Base-by-base conservation (phyloP, 2,797 vertebrate genomes). In the Champsocephalus esox region DNA sequence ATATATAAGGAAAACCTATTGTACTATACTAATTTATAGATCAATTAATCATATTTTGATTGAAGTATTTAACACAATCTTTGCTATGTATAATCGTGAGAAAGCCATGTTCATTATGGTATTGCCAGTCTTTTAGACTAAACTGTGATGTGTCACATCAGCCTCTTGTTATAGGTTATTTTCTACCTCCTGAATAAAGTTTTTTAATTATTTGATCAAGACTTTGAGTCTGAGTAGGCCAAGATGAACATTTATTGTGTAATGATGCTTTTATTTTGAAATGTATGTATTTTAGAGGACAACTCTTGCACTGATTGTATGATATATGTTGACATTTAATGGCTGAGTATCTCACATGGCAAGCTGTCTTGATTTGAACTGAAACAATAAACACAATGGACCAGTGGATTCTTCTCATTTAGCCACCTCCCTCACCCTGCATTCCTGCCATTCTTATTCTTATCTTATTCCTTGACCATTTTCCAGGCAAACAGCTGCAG, bases 371-470 rank as follows among this genome's bases (percentile, higher is more conserved):
- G 64, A 84, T 84, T 79, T 68, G 0, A 59, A 77, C 52, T 75
- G 63, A 82, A 81, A 85, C 61, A 91, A 86, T 91, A 91, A 92
- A 92, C 8, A 72, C 68, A 80, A 24, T 52, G 58, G 57, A 79
- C 21, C 61, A 49, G 63, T 67, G 57, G 70, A 82, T 76, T 61
- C 32, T 75, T 34, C 32, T 71, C 44, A 46, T 48, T 66, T 79
- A 66, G 73, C 45, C 70, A 60, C n/a, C 9, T 41, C 68, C 52
- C 3, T 70, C 45, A n/a, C 73, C 12, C 57, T 55, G 48, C 69
- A 79, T 89, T 83, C 65, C 54, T 76, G 1, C 5, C 80, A 83
- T 87, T 28, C 28, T 28, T 28, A 28, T 28, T 28, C 28, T 28
- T 28, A 28, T 28, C 28, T 28, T 28, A 28, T 28, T 89, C 68